A percentile compares a stretch with the other conserved stretches of the same genome.
These are phyloP conservation scores for Agonum fuliginosum DNA, from an alignment of 2,888 invertebrate genomes.

Conservation along the genomic window DNA sequence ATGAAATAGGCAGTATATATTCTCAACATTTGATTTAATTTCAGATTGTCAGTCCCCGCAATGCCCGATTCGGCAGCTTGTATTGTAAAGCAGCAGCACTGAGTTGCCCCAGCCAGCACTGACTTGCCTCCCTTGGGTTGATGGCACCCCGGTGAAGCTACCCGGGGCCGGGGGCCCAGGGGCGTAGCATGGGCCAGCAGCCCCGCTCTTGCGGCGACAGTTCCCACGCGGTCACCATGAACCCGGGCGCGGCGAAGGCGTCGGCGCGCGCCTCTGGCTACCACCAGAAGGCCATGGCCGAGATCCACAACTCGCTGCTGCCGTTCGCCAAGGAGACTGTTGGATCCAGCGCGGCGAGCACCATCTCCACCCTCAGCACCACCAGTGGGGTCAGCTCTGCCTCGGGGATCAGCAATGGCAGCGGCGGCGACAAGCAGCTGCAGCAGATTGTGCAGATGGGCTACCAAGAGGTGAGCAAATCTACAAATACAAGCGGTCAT, in stretches of 20 bases:
- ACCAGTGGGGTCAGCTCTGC: constrained; percentile 79
- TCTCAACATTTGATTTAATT: too few relatives aligned
- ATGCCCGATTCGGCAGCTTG: too few relatives aligned
- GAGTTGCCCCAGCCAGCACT: too few relatives aligned
- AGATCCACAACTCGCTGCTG: constrained; percentile 87
- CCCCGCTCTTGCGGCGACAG: constrained; percentile 72
- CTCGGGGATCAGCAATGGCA: constrained; percentile 74
- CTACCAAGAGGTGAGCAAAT: constrained; percentile 80
- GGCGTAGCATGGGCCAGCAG: constrained; percentile 76
- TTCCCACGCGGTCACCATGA: constrained; percentile 76
- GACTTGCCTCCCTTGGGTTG: neutral
- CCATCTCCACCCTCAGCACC: constrained; percentile 79
- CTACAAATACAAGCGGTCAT: too few relatives aligned
- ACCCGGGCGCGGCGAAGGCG: constrained; percentile 74
- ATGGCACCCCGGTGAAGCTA: constrained; percentile 26
- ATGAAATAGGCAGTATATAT: too few relatives aligned
- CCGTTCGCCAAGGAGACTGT: constrained; percentile 85
- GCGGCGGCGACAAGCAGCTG: constrained; percentile 76
- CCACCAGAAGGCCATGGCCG: constrained; percentile 90
- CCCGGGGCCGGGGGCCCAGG: constrained; percentile 74
- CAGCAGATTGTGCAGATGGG: constrained; percentile 82
- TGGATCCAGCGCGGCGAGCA: constrained; percentile 85
- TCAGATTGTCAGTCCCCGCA: too few relatives aligned
- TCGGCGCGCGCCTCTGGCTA: constrained; percentile 86
- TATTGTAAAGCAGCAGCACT: too few relatives aligned